These are phyloP conservation scores for Anhinga anhinga DNA, from an alignment of 2,113 vertebrate species.

Conservation along the genomic window DNA sequence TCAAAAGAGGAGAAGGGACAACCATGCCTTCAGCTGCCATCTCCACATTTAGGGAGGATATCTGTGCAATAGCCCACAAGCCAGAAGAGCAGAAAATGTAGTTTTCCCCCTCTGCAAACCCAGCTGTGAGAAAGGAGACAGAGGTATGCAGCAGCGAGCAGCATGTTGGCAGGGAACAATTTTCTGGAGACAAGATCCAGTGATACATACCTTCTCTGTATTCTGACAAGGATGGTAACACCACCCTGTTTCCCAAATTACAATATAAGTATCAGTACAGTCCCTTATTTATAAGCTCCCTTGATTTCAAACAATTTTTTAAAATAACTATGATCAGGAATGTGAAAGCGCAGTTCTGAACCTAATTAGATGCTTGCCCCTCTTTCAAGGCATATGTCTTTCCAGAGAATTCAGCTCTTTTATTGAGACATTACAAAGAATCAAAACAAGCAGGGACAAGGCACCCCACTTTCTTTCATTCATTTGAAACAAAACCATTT, in stretches of 20 bases:
- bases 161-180: background rate
- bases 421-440: background rate
- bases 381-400: background rate
- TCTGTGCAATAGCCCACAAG: background rate
- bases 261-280: background rate
- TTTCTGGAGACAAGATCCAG: background rate
- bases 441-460: background rate
- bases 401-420: background rate
- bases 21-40: background rate
- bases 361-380: background rate
- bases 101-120: background rate
- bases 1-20: background rate
- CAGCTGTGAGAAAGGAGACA: background rate
- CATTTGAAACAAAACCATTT: background rate
- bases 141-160: accelerated
- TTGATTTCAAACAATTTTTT: background rate
- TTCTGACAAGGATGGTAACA: background rate
- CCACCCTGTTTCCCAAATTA: background rate
- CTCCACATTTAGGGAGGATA: background rate
- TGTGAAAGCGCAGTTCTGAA: background rate
- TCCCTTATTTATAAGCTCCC: background rate
- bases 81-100: background rate
- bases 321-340: background rate
- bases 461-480: background rate
- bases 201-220: background rate